phyloP scores from a whole-genome alignment of 2,797 vertebrate species.

The Threskiornis aethiopicus region DNA sequence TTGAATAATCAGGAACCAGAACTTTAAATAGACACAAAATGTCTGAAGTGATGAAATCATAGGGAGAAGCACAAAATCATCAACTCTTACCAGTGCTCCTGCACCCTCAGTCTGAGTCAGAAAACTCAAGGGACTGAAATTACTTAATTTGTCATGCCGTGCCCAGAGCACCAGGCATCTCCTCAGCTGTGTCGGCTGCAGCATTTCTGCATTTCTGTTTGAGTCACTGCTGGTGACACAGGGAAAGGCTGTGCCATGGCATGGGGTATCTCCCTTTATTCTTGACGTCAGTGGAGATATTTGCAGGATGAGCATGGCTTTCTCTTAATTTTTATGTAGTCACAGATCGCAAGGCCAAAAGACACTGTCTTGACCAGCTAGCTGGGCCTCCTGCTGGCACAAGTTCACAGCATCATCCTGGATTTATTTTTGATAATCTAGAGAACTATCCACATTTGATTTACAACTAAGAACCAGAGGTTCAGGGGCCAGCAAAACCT shows the following conservation, averaged over 20 bases:
- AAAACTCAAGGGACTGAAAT: neutral
- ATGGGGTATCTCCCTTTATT: neutral
- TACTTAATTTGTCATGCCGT: neutral
- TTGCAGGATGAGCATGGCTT: neutral
- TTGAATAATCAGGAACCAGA: neutral
- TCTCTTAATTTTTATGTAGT: neutral
- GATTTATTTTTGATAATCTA: neutral
- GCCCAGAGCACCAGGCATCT: neutral
- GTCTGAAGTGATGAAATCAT: conserved; percentile 11
- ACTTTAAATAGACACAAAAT: neutral
- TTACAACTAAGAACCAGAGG: neutral
- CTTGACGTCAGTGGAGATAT: accelerated
- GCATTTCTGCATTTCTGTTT: neutral
- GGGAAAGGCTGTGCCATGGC: neutral
- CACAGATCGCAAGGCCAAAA: neutral
- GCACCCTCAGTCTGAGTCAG: neutral
- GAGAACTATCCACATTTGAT: neutral
- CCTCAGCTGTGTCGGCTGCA: neutral
- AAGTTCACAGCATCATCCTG: neutral
- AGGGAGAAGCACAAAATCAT: neutral
- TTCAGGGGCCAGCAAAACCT: neutral
- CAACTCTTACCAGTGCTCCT: neutral
- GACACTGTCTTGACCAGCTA: neutral
- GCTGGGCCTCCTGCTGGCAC: neutral
- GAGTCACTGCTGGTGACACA: neutral